phyloP scores from a whole-genome alignment of 2,888 invertebrate species.

The Heliconius ethilla region DNA sequence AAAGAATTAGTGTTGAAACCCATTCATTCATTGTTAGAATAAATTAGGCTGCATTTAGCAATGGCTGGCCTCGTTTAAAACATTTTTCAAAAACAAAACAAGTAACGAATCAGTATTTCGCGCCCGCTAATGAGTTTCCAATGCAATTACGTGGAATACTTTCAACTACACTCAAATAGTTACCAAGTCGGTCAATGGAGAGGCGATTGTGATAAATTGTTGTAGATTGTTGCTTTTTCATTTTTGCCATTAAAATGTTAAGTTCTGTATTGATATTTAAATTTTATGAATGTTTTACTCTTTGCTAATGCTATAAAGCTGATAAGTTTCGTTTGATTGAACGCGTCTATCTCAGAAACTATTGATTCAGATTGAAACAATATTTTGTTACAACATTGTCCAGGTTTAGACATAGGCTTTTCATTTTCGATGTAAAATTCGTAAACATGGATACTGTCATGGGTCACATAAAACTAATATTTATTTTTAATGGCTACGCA shows the following conservation, averaged over 20 bases:
- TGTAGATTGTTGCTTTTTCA: neutral
- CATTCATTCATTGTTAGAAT: conserved; percentile 32
- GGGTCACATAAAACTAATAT: too few relatives aligned
- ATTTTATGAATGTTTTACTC: neutral
- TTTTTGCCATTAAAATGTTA: conserved; percentile 13
- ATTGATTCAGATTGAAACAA: too few relatives aligned
- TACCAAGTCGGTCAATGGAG: conserved; percentile 41
- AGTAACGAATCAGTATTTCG: conserved; percentile 70
- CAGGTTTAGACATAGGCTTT: too few relatives aligned
- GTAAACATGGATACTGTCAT: too few relatives aligned
- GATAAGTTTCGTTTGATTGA: too few relatives aligned
- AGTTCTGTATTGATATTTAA: neutral
- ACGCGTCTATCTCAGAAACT: too few relatives aligned
- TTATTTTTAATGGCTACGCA: too few relatives aligned
- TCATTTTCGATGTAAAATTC: too few relatives aligned
- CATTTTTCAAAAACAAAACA: conserved; percentile 64
- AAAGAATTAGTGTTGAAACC: conserved; percentile 29
- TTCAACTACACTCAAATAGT: conserved; percentile 46
- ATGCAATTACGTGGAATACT: conserved; percentile 62
- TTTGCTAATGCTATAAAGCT: too few relatives aligned
- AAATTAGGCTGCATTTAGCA: conserved; percentile 56
- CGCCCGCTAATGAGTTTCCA: conserved; percentile 64
- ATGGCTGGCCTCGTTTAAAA: conserved; percentile 54
- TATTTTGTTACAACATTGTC: too few relatives aligned
- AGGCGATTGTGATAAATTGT: conserved; percentile 21